phyloP scores from a whole-genome alignment of 1,140 invertebrate species.

The Mylabris phalerata region DNA sequence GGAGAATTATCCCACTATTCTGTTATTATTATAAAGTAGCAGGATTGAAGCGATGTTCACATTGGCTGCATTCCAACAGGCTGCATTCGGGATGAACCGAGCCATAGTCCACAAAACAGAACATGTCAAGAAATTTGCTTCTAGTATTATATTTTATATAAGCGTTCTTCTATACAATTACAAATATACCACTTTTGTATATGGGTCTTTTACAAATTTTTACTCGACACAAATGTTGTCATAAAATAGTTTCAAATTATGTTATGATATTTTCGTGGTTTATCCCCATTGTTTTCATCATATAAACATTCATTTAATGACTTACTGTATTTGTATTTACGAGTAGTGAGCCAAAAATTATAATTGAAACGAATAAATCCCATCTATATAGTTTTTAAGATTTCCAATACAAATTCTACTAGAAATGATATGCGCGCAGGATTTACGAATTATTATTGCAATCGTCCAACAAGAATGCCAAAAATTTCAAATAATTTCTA shows the following conservation, averaged over 20 bases:
- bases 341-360: conserved; percentile 24
- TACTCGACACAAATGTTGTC: conserved; percentile 16
- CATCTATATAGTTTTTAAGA: conserved; percentile 4
- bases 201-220: conserved; percentile 9
- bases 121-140: conserved; percentile 26
- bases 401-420: not conserved
- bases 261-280: conserved; percentile 22
- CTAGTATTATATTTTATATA: conserved; percentile 13
- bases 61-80: conserved; percentile 32
- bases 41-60: conserved; percentile 19
- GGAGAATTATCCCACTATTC: conserved; percentile 26
- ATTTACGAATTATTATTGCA: too few relatives aligned
- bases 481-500: too few relatives aligned
- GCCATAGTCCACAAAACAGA: not conserved
- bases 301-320: conserved; percentile 12
- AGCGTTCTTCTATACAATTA: conserved; percentile 9
- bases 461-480: too few relatives aligned
- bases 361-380: conserved; percentile 27
- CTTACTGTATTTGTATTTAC: conserved; percentile 16
- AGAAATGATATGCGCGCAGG: too few relatives aligned
- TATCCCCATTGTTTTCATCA: conserved; percentile 10
- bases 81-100: conserved; percentile 26
- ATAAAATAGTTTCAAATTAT: conserved; percentile 27
- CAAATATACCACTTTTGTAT: not conserved
- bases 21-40: conserved; percentile 26